Evolutionary conservation across 2,797 vertebrate species (phyloP), one percentile per base, ranked within the genome.

Genomic region (Remorina albescens): DNA sequence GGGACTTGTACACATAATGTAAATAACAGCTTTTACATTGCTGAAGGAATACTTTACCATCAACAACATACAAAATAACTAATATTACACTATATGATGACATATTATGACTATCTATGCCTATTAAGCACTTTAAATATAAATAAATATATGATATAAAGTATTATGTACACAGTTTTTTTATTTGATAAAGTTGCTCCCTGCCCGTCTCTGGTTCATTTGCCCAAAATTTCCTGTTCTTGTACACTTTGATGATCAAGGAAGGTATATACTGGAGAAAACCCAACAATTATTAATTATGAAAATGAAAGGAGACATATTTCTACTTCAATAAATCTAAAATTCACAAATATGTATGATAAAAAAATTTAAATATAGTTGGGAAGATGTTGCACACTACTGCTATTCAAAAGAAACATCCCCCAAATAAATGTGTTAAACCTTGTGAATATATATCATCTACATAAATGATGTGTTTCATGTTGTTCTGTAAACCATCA

Each of bases 41-140:
- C 75, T 81, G 67, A 83, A 81, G 82, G 79, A 88, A 85, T 72
- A 78, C 71, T 69, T 75, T 72, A 61, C 73, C 84, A 71, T 54
- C 74, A 70, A 50, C 74, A 67, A 75, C 74, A 74, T 72, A 82
- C 68, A 68, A 73, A 86, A 59, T 74, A 78, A 84, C 64, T 75
- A 81, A 86, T 82, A 78, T 63, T 74, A 88, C 64, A 85, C 81
- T 84, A 87, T 89, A 88, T 71, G 70, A 92, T 84, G 78, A 75
- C 68, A 93, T 90, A 89, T 79, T 86, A 89, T 89, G 78, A 84
- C 78, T 88, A 84, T 89, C 68, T 89, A 93, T 90, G 81, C 78
- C 80, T 94, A 92, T 92, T 93, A 94, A 94, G 95, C 95, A 95
- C 95, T 96, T 95, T 95, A n/a, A n/a, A n/a, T n/a, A 94, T 88